Base-by-base conservation (phyloP, 2,113 vertebrate species). In the Brachyhypopomus gauderio region DNA sequence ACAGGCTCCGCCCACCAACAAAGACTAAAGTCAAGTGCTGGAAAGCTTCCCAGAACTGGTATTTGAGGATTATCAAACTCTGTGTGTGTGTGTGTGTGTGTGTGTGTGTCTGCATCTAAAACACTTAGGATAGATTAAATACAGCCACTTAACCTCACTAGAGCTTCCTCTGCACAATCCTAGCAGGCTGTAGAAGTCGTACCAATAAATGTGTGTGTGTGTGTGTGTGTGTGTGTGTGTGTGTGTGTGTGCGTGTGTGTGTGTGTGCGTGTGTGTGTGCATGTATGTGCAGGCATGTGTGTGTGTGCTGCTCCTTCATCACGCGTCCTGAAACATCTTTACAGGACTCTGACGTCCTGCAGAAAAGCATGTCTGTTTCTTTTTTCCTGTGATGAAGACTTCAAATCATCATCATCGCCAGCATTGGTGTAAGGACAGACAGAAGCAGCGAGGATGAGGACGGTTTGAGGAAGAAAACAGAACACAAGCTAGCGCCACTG, bases 161-260 rank as follows among this genome's bases (percentile, higher is more conserved):
- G 78, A 73, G 73, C 72, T 79, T 79, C 72, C 78, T 84, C 36
- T 71, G 77, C 69, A 79, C 73, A 75, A 36, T 36, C 38, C 58
- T 20, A 67, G 52, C 64, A 74, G 69, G 23, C 36, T 52, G 77
- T 66, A 14, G 45, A 19, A 14, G 59, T 22, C 27, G 41, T 60
- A 38, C 71, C 52, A 58, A 25, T 12, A 17, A 23, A 23, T 71
- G 52, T 64, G 16, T 64, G 72, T 55, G 14, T 56, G 4, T 69
- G 19, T 70, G 55, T 64, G 25, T 52, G 41, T 17, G 25, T 66
- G 34, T 34, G 41, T 5, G 41, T 41, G 41, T 5, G 41, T 38
- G 66, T 25, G 38, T n/a, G 38, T 70, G 66, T 41, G 66, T 41
- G 27, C n/a, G n/a, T 71, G 52, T 64, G 16, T 64, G 72, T 55